These are phyloP conservation scores for Anniella stebbinsi DNA, from an alignment of 2,797 vertebrate species.

Conservation along the genomic window DNA sequence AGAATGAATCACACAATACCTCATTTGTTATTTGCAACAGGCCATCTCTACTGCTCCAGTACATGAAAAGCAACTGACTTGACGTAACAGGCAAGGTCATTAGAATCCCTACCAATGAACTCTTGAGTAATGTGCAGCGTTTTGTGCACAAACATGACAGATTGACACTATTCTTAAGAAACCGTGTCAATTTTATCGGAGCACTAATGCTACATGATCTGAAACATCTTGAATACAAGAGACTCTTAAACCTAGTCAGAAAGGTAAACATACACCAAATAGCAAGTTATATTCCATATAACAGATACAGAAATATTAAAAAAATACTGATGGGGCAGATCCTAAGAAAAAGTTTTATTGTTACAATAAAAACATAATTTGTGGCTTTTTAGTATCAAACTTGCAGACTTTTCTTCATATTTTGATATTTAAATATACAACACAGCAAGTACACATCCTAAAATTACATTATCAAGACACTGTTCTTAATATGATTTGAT, in stretches of 20 bases:
- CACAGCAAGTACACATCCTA: neutral
- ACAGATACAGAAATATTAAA: neutral
- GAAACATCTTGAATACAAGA: neutral
- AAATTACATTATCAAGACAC: neutral
- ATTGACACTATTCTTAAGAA: neutral
- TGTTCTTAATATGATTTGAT: neutral
- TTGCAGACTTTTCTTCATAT: neutral
- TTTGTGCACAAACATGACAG: neutral
- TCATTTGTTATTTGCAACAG: constrained; percentile 2
- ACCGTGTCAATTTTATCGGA: neutral
- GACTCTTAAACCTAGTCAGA: neutral
- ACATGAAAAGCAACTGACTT: neutral
- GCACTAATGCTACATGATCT: neutral
- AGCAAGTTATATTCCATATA: neutral
- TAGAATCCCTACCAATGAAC: neutral
- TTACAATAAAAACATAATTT: neutral
- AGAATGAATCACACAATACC: constrained; percentile 12
- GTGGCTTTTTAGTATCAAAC: neutral
- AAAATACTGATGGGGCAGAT: neutral
- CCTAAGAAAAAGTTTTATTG: neutral
- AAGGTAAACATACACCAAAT: neutral
- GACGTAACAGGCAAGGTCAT: neutral
- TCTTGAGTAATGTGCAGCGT: neutral
- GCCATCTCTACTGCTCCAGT: neutral
- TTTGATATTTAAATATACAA: neutral